These are phyloP conservation scores for Lasioglossum lativentre DNA, from an alignment of 2,888 invertebrate genomes.

Conservation along the genomic window DNA sequence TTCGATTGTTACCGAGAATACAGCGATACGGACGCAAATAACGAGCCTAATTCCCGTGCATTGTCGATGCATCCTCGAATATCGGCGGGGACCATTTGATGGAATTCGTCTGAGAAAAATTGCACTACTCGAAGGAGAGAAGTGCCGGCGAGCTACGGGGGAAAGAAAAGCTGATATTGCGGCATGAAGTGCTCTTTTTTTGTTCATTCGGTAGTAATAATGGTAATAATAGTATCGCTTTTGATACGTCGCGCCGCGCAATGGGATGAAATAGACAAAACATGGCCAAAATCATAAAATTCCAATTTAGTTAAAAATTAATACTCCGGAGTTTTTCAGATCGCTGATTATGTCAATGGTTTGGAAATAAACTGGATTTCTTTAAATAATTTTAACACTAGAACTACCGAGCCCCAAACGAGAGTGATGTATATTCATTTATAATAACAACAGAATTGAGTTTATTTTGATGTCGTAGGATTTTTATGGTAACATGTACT, in stretches of 20 bases:
- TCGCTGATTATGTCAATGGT: no score
- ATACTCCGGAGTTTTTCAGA: no score
- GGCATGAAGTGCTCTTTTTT: not conserved
- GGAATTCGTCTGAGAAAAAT: not conserved
- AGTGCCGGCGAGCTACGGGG: not conserved
- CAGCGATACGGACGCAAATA: slow-evolving; percentile 6
- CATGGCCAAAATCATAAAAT: no score
- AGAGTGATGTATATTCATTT: no score
- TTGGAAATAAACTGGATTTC: no score
- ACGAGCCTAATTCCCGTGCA: slow-evolving; percentile 11
- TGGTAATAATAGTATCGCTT: not conserved
- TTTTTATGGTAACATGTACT: no score
- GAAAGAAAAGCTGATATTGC: not conserved
- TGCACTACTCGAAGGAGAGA: not conserved
- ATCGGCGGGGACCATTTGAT: not conserved
- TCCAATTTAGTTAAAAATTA: no score
- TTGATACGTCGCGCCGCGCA: not conserved
- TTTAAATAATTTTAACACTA: no score
- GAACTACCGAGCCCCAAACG: no score
- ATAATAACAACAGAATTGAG: no score
- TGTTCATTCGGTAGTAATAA: not conserved
- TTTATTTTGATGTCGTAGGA: no score
- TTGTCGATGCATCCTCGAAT: not conserved
- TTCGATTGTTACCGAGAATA: not conserved
- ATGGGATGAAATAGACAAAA: no score